Evolutionary conservation across 2,888 invertebrate species (phyloP).

Genomic region (Petrolisthes cinctipes): DNA sequence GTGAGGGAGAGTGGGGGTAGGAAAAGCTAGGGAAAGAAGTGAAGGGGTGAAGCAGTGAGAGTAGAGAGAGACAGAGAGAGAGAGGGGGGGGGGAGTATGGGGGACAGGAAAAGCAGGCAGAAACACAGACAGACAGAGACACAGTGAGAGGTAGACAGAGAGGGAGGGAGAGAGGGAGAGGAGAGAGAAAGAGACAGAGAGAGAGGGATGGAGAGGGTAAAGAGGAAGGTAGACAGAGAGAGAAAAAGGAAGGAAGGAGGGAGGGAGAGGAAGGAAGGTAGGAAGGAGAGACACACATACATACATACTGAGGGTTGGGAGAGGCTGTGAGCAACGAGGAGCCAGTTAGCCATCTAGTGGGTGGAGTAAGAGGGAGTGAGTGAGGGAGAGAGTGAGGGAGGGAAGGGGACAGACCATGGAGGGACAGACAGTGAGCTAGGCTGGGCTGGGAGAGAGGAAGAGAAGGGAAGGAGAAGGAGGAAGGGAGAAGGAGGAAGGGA

Average conservation of each 20-base stretch:
- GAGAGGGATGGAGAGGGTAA: slow-evolving; percentile 1
- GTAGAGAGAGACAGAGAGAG: background rate
- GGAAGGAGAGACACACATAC: background rate
- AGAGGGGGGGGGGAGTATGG: no score
- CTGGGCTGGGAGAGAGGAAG: background rate
- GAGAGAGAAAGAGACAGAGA: background rate
- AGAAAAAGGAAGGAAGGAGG: background rate
- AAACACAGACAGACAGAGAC: slow-evolving; percentile 18
- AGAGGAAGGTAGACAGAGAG: background rate
- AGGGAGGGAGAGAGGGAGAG: background rate
- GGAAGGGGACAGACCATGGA: background rate
- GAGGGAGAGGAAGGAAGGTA: background rate
- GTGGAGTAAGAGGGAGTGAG: background rate
- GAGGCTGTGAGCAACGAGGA: background rate
- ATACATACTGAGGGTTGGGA: background rate
- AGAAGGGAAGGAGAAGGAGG: background rate
- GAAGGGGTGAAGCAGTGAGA: background rate
- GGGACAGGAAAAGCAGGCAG: slow-evolving; percentile 11
- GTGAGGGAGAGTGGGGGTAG: background rate
- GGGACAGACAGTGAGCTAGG: background rate
- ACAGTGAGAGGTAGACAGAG: background rate
- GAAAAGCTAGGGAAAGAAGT: background rate
- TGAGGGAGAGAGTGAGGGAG: background rate
- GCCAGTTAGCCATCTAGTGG: background rate
- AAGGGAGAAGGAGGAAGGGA: background rate